Evolutionary conservation across 2,888 invertebrate species (phyloP).

Genomic region (Eupeodes latifasciatus): DNA sequence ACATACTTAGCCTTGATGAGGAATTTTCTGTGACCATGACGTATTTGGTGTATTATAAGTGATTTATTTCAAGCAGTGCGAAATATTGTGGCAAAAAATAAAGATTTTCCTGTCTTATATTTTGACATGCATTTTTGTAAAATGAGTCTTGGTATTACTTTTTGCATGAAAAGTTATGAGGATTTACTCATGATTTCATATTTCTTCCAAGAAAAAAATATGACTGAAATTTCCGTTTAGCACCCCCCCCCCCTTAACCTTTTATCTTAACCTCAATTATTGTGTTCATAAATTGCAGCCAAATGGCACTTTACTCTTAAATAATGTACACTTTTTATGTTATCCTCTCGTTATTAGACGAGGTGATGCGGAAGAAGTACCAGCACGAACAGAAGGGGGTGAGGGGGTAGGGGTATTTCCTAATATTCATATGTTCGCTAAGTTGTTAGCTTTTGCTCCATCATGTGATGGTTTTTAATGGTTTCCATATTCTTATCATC

Average conservation of each 20-base stretch:
- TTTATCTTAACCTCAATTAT: conserved; percentile 65
- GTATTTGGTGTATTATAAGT: too few relatives aligned
- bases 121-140: too few relatives aligned
- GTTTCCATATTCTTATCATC: conserved; percentile 69
- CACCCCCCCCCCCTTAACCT: neutral
- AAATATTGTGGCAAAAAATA: too few relatives aligned
- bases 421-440: conserved; percentile 30
- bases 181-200: neutral
- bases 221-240: conserved; percentile 13
- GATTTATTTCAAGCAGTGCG: too few relatives aligned
- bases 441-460: conserved; percentile 55
- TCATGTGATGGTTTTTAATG: conserved; percentile 73
- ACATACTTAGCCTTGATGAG: too few relatives aligned
- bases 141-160: too few relatives aligned
- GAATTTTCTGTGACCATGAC: too few relatives aligned
- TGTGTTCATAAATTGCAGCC: conserved; percentile 67
- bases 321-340: conserved; percentile 60
- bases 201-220: neutral
- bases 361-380: too few relatives aligned
- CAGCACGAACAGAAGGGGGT: too few relatives aligned
- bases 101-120: too few relatives aligned
- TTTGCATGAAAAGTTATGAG: neutral
- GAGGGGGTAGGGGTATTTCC: conserved; percentile 44
- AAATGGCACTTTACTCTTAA: conserved; percentile 66
- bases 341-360: conserved; percentile 37